Evolutionary conservation across 2,113 vertebrate genomes (phyloP), one percentile per base, ranked within the genome.

Genomic region (Spea multiplicata): DNA sequence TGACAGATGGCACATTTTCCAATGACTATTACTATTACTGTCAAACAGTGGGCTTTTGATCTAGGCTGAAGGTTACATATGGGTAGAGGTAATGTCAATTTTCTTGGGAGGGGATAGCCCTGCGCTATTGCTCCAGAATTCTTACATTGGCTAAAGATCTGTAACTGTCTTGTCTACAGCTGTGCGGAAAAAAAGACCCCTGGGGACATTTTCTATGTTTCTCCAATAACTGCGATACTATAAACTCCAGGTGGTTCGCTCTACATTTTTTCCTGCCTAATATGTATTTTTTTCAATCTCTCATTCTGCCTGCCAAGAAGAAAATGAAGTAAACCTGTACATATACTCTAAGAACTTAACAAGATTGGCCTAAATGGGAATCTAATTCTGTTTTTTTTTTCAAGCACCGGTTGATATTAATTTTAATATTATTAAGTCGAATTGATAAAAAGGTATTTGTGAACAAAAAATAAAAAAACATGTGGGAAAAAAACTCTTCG

Each of bases 11-110:
- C 90, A 83, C 86, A 80, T 89, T 90, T 91, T 87, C 88, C 87
- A 79, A 86, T 92, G 92, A 90, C 92, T 90, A 71, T 85, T 90
- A 85, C 87, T 87, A 92, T 92, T 92, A 90, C 81, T 88, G 86
- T 92, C 92, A 93, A 64, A 74, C 83, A 86, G 88, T 81, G 82
- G 85, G 84, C 81, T 86, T 85, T 82, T 84, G 81, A 85, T 86
- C 81, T 75, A 82, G 88, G 86, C 89, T 91, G 89, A 86, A 91
- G 91, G 91, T 90, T 92, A 90, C 90, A 90, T 91, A 91, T 91
- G 91, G 89, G 85, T 87, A 84, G 76, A 82, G 82, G 86, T 79
- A 73, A 79, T 68, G 85, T 73, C 84, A 88, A 85, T 86, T 83
- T 87, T 80, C 50, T 53, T 75, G 84, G 89, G 88, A 84, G 77